Base-by-base conservation (phyloP, 2,797 vertebrate genomes). In the Chaetodon trifasciatus region DNA sequence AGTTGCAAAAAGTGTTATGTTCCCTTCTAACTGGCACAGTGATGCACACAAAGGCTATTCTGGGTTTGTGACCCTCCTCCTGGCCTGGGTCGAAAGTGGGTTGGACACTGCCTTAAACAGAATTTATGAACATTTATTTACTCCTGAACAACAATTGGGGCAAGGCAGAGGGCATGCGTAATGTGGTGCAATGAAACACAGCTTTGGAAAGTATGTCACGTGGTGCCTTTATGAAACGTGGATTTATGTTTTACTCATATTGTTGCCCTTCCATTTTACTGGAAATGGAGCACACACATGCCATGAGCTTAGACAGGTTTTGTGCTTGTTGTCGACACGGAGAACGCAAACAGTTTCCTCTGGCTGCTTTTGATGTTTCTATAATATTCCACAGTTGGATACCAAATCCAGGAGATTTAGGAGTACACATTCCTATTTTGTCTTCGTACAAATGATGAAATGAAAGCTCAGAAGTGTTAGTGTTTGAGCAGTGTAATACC, bases 371-470 rank as follows among this genome's bases (percentile, higher is more conserved):
- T 52, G 12, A 46, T 21, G 5, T 68, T 64, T 58, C 3, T 66
- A 19, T 28, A 44, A 32, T 49, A 55, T 55, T 62, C 19, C 61
- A 61, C 9, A 8, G 35, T 58, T 42, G 8, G 21, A 70, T 70
- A 8, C n/a, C 17, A 69, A 76, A 79, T 62, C 7, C 37, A n/a
- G 17, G 17, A 12, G 5, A 58, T 46, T 11, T n/a, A 64, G 32
- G 7, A 16, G 23, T 42, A 47, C 8, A 23, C 1, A 21, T 32
- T 6, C 6, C 2, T 24, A 1, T 53, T 64, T 58, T 40, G 35
- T 44, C 2, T 44, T 28, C 21, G 13, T 47, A 49, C 2, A 23
- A 47, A 72, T 58, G 0, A 58, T 63, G 3, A 69, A 55, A 46
- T 35, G 44, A 47, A 19, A 46, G 15, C 13, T 6, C 11, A 8